phyloP scores from a whole-genome alignment of 2,888 invertebrate genomes.

The Patella pellucida region DNA sequence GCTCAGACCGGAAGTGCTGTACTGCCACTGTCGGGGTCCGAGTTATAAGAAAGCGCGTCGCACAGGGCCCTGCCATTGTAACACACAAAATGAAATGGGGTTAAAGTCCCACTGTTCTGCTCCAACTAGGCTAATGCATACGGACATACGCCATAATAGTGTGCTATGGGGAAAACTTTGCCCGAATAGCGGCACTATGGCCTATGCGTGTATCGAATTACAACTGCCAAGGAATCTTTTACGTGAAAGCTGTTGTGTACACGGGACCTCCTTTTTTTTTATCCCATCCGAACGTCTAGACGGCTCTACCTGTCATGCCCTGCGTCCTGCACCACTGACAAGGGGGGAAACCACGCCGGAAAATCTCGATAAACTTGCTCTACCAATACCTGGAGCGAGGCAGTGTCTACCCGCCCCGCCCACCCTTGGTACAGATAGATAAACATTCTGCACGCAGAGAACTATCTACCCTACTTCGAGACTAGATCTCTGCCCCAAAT shows the following conservation, averaged over 20 bases:
- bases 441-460: too few species aligned
- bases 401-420: neutral
- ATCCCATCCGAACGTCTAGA: neutral
- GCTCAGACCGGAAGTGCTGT: too few species aligned
- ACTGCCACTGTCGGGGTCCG: too few species aligned
- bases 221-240: too few species aligned
- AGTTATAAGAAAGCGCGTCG: too few species aligned
- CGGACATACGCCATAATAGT: neutral
- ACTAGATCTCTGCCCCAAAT: too few species aligned
- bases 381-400: neutral
- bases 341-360: neutral
- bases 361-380: neutral
- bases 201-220: neutral
- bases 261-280: too few species aligned
- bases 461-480: too few species aligned
- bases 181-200: neutral
- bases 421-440: too few species aligned
- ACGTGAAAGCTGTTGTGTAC: too few species aligned
- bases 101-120: neutral
- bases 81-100: too few species aligned
- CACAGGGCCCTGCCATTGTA: too few species aligned
- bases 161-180: neutral
- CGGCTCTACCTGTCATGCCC: neutral
- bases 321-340: neutral
- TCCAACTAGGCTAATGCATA: neutral